These are phyloP conservation scores for Anguilla obscura DNA, from an alignment of 2,797 vertebrate species.

Conservation along the genomic window DNA sequence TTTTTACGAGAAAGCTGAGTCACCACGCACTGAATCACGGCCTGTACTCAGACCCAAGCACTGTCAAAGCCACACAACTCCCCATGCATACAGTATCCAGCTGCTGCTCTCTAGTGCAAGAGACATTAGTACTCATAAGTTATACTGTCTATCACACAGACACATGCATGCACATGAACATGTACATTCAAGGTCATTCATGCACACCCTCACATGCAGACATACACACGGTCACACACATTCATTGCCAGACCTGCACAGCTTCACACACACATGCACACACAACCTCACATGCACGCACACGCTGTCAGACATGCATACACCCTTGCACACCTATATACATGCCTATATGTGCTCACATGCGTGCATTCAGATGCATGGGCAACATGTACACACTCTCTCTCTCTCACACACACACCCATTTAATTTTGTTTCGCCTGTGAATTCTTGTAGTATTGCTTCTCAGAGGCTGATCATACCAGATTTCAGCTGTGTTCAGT, in stretches of 20 bases:
- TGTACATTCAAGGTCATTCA: neutral
- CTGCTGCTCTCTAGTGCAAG: neutral
- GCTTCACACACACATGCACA: neutral
- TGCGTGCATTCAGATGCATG: neutral
- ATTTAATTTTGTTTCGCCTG: neutral
- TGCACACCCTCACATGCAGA: neutral
- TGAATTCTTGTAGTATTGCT: neutral
- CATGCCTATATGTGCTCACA: neutral
- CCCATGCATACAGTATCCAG: neutral
- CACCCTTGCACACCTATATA: neutral
- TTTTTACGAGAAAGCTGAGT: conserved; percentile 4
- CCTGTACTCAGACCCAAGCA: neutral
- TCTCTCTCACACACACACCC: neutral
- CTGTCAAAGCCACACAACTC: neutral
- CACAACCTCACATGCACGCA: neutral
- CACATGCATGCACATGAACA: neutral
- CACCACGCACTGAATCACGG: neutral
- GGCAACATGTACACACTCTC: neutral
- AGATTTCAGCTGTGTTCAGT: neutral
- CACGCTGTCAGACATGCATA: neutral
- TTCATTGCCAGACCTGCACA: neutral
- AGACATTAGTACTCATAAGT: neutral
- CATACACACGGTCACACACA: neutral
- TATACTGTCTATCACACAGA: neutral
- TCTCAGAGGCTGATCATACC: neutral